phyloP scores from a whole-genome alignment of 1,140 invertebrate species.

The Cydia amplana region DNA sequence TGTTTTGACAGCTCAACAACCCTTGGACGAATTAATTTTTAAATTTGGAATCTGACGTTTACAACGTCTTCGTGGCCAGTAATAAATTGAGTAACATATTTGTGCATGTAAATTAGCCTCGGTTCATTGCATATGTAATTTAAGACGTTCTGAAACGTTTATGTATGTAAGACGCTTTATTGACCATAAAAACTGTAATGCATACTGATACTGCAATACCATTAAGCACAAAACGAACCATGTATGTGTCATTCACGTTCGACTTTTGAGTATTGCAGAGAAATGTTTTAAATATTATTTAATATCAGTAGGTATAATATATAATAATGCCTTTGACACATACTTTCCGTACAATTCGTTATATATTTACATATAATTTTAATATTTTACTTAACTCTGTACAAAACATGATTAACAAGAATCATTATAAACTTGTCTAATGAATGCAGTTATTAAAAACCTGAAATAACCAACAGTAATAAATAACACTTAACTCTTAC shows the following conservation, averaged over 20 bases:
- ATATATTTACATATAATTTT: too few species aligned
- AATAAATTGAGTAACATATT: constrained; percentile 32
- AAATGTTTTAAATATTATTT: too few species aligned
- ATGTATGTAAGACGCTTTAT: constrained; percentile 3
- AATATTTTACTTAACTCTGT: too few species aligned
- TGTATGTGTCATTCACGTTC: background rate
- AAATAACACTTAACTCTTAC: too few species aligned
- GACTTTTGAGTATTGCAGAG: too few species aligned
- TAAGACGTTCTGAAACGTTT: background rate
- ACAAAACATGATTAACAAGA: too few species aligned
- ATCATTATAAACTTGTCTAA: too few species aligned
- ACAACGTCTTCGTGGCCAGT: constrained; percentile 25
- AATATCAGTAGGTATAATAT: too few species aligned
- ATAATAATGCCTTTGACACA: too few species aligned
- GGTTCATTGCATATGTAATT: constrained; percentile 14
- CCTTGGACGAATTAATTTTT: constrained; percentile 30
- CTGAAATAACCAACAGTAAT: too few species aligned
- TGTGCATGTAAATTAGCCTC: background rate
- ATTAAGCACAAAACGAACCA: background rate
- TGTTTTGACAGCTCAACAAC: constrained; percentile 31
- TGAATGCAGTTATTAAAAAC: too few species aligned
- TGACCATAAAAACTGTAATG: background rate
- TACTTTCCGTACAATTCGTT: too few species aligned
- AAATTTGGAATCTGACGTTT: constrained; percentile 28
- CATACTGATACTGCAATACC: background rate